Conservation (phyloP, 2,113 vertebrate genomes). For the Zonotrichia leucophrys region DNA sequence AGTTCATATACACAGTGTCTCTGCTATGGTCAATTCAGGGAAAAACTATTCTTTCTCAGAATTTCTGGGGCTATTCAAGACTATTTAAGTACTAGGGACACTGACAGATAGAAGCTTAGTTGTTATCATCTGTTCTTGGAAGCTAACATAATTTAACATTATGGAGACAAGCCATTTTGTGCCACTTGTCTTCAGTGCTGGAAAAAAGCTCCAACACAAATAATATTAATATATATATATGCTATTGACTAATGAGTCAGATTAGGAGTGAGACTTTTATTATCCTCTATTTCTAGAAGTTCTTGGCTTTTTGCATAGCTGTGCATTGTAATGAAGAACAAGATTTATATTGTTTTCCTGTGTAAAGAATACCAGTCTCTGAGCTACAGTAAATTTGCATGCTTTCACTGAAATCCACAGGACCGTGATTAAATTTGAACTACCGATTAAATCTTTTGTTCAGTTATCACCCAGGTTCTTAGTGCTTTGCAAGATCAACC, state of each 20-base stretch:
- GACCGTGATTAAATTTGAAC: conserved; percentile 50
- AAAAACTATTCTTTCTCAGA: neutral
- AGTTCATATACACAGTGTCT: neutral
- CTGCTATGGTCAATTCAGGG: neutral
- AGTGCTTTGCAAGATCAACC: conserved; percentile 24
- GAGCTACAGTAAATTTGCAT: conserved; percentile 42
- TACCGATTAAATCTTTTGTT: conserved; percentile 40
- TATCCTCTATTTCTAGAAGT: neutral
- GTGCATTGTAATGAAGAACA: neutral
- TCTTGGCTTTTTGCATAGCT: neutral
- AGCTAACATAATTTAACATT: neutral
- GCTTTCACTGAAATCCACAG: conserved; percentile 40
- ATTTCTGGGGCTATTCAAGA: neutral
- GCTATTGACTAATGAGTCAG: neutral
- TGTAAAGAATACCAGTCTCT: conserved; percentile 11
- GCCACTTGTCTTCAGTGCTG: neutral
- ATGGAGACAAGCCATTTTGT: neutral
- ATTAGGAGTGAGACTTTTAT: neutral
- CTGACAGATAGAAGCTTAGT: neutral
- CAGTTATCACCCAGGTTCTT: conserved; percentile 24
- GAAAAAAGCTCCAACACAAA: neutral
- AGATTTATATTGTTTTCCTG: conserved; percentile 29
- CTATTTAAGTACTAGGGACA: neutral
- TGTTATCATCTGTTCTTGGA: neutral
- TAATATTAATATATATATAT: neutral